phyloP scores from a whole-genome alignment of 2,797 vertebrate genomes.

The Neosalanx taihuensis region DNA sequence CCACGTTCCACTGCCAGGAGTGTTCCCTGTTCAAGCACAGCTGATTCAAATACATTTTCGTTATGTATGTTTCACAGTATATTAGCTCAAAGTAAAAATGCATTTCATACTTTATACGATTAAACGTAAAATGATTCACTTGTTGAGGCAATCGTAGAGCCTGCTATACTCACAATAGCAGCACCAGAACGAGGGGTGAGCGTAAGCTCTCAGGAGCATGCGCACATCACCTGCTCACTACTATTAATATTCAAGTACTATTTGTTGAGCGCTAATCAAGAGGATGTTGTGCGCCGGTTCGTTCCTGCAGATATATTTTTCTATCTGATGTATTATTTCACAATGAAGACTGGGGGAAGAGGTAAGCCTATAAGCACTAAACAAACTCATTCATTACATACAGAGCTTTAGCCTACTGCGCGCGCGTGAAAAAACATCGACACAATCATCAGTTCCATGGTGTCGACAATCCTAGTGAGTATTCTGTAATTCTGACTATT shows the following conservation, averaged over 20 bases:
- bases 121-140: neutral
- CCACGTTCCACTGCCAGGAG: neutral
- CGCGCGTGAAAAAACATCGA: constrained; percentile 27
- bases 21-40: neutral
- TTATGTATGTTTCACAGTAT: too few relatives aligned
- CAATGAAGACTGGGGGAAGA: constrained; percentile 27
- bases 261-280: neutral
- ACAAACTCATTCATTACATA: constrained; percentile 26
- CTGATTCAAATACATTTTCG: neutral
- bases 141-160: constrained; percentile 17
- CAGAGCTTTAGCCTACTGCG: constrained; percentile 5
- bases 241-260: neutral
- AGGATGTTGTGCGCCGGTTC: neutral
- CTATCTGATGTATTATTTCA: too few relatives aligned
- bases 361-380: constrained; percentile 22
- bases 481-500: neutral
- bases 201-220: constrained; percentile 29
- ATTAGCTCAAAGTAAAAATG: too few relatives aligned
- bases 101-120: neutral
- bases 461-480: constrained; percentile 11
- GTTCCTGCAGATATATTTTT: too few relatives aligned
- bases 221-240: constrained; percentile 16
- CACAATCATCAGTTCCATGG: constrained; percentile 9
- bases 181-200: neutral
- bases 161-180: too few relatives aligned